These are phyloP conservation scores for Hylyphantes graminicola DNA, from an alignment of 1,140 invertebrate species.

Conservation along the genomic window DNA sequence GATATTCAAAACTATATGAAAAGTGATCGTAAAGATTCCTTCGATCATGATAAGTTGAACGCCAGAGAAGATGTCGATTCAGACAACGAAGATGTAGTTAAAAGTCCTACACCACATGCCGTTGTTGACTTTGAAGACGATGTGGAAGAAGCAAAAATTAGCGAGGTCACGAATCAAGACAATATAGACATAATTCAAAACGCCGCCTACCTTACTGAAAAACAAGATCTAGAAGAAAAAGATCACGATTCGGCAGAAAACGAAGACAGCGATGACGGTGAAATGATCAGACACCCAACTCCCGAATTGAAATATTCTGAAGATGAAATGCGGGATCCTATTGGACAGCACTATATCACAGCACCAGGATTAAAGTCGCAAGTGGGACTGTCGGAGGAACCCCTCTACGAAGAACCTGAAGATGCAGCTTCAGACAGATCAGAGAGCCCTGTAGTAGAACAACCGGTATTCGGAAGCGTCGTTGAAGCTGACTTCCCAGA, in stretches of 20 bases:
- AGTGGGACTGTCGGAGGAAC: conserved; percentile 28
- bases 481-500: conserved; percentile 58
- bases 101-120: conserved; percentile 56
- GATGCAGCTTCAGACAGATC: conserved; percentile 44
- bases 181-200: neutral
- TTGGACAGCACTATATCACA: conserved; percentile 47
- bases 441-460: conserved; percentile 56
- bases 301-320: conserved; percentile 54
- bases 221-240: conserved; percentile 53
- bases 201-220: conserved; percentile 4
- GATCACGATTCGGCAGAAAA: conserved; percentile 54
- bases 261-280: conserved; percentile 50
- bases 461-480: conserved; percentile 57
- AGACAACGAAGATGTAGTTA: conserved; percentile 54
- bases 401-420: conserved; percentile 58
- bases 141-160: neutral
- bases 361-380: conserved; percentile 11
- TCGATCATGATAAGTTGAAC: conserved; percentile 23
- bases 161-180: neutral
- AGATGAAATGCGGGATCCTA: conserved; percentile 49
- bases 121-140: conserved; percentile 48
- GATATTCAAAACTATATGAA: conserved; percentile 52
- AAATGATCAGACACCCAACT: conserved; percentile 61
- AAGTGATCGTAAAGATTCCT: neutral
- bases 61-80: conserved; percentile 21